phyloP scores from a whole-genome alignment of 2,797 vertebrate species.

The Vultur gryphus region DNA sequence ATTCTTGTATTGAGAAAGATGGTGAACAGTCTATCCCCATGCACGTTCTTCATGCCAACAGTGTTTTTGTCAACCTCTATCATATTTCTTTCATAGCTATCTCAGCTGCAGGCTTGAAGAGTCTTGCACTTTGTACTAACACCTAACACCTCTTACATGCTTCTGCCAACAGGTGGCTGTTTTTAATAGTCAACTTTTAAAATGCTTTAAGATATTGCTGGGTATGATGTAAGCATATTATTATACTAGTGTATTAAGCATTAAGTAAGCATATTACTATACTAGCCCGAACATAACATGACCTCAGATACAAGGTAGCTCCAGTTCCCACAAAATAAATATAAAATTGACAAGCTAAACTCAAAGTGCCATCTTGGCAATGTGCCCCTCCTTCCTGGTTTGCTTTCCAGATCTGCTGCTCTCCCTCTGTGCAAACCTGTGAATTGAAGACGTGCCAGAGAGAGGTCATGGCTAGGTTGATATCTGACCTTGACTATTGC shows the following conservation, averaged over 20 bases:
- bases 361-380: not conserved
- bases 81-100: not conserved
- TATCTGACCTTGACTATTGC: not conserved
- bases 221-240: not conserved
- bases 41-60: not conserved
- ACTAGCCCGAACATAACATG: not conserved
- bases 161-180: not conserved
- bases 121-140: not conserved
- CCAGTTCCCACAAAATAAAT: not conserved
- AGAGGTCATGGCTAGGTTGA: not conserved
- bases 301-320: not conserved
- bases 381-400: not conserved
- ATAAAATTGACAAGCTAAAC: not conserved
- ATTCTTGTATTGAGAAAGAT: not conserved
- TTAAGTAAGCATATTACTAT: not conserved
- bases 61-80: not conserved
- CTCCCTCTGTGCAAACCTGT: not conserved
- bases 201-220: not conserved
- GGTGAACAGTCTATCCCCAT: not conserved
- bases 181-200: not conserved
- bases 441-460: not conserved
- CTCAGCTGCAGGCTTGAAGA: not conserved
- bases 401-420: not conserved
- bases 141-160: not conserved
- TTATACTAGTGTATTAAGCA: not conserved